Evolutionary conservation across 2,888 invertebrate genomes (phyloP), one percentile per base, ranked within the genome.

Genomic region (Bimastos eiseni): DNA sequence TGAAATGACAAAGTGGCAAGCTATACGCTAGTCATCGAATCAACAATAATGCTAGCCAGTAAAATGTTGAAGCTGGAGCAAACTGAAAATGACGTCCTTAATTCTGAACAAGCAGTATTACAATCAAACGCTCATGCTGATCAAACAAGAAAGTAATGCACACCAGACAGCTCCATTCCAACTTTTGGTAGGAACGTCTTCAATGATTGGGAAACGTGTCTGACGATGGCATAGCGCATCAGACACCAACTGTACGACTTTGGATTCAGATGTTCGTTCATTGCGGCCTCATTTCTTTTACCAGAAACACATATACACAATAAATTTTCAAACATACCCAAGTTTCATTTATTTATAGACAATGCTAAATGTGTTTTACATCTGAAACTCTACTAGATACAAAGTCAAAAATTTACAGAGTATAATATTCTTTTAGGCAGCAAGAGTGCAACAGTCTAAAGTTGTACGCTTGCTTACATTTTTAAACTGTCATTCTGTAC

Each of bases 201-300:
- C 83, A 99, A 95, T 94, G 98, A 97, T 92, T 96, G 96, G 93
- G 97, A 97, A 90, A 98, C 97, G 91, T 98, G 96, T 93, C 97
- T 97, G 91, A 99, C 96, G 91, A 98, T 97, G 6, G 98, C 97
- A 93, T 98, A 96, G 92, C 98, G 96, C 96, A 99, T 96, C 92
- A 99, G 97, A 94, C 97, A 97, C 99, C 99, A 99, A 90, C 98
- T 98, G 95, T 98, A 98, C 55, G 98, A 98, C 94, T 97, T 97
- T 0, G 99, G 98, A 96, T 98, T 98, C 38, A 97, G 97, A 95
- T 99, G 98, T 95, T 98, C 98, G 37, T 90, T 86, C 90, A 92
- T 83, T 36, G 90, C 92, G 3, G 89, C 70, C 55, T 90, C 36
- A 44, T 90, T 89, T 37, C 55, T 89, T 34, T 33, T n/a, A 37